phyloP scores from a whole-genome alignment of 92 coral and sea anemone genomes.

The Hydrozoanthus gracilis region DNA sequence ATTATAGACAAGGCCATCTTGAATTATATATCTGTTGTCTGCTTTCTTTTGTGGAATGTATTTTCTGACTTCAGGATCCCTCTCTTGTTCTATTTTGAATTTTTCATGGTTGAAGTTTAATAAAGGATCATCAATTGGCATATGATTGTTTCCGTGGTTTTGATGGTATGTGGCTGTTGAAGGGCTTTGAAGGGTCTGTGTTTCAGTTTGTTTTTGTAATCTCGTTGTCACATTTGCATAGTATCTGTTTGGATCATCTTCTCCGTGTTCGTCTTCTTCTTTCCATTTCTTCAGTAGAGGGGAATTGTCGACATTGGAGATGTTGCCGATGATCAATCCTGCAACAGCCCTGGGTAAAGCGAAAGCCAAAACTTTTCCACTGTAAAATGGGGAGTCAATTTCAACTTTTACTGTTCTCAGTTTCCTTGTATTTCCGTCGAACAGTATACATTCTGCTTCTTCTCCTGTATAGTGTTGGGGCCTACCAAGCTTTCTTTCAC shows the following conservation, averaged over 20 bases:
- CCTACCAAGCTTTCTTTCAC: constrained; percentile 29
- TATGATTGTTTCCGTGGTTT: neutral
- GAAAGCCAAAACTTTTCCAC: constrained; percentile 37
- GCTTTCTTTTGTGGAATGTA: neutral
- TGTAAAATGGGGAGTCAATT: constrained; percentile 39
- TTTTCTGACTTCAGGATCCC: constrained; percentile 21
- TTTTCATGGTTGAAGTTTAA: constrained; percentile 7
- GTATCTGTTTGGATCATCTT: neutral
- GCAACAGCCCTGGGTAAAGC: constrained; percentile 24
- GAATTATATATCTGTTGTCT: neutral
- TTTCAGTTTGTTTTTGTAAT: constrained; percentile 17
- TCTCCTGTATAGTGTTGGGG: constrained; percentile 34
- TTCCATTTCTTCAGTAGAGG: constrained; percentile 10
- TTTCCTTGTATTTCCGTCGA: constrained; percentile 45
- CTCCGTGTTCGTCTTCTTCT: constrained; percentile 17
- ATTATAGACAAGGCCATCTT: neutral
- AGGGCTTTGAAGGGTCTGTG: constrained; percentile 8
- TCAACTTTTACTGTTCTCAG: constrained; percentile 19
- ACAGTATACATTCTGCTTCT: constrained; percentile 22
- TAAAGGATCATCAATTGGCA: constrained; percentile 6
- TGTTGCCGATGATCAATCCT: constrained; percentile 21
- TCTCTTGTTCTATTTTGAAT: constrained; percentile 15
- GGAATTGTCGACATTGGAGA: constrained; percentile 21
- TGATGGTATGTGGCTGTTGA: constrained; percentile 15
- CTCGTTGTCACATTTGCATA: constrained; percentile 14